Conservation (phyloP, 1,140 invertebrate genomes). For the Pseudomyrmex sp. region DNA sequence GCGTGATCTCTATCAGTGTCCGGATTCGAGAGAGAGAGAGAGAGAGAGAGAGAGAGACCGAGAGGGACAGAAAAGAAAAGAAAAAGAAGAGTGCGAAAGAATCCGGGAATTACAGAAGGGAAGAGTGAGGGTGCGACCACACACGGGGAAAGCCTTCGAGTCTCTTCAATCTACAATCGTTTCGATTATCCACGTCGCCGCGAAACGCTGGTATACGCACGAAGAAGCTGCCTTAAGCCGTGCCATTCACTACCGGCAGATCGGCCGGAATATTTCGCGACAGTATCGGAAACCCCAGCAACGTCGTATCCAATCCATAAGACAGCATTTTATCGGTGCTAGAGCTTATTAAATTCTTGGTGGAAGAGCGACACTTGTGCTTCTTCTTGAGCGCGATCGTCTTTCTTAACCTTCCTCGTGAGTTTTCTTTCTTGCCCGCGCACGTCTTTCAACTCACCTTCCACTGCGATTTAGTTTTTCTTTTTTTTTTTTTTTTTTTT, state of each 20-base stretch:
- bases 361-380: conserved; percentile 10
- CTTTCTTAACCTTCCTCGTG: background rate
- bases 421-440: background rate
- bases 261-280: conserved; percentile 77
- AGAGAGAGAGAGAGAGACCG: background rate
- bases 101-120: background rate
- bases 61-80: background rate
- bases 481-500: no score
- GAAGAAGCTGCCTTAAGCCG: conserved; percentile 72
- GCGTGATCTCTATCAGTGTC: conserved; percentile 55
- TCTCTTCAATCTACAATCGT: conserved; percentile 25
- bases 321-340: conserved; percentile 22
- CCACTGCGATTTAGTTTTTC: no score
- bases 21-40: conserved; percentile 3
- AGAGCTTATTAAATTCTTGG: conserved; percentile 57
- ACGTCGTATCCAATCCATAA: conserved; percentile 23
- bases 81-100: background rate
- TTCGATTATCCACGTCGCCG: conserved; percentile 65
- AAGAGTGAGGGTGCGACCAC: no score
- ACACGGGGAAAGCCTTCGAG: background rate
- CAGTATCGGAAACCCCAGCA: conserved; percentile 68
- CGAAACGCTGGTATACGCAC: conserved; percentile 61
- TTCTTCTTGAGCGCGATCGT: conserved; percentile 4
- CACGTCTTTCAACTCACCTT: no score
- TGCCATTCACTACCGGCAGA: conserved; percentile 74